Evolutionary conservation across 2,797 vertebrate genomes (phyloP).

Genomic region (Otus scops): DNA sequence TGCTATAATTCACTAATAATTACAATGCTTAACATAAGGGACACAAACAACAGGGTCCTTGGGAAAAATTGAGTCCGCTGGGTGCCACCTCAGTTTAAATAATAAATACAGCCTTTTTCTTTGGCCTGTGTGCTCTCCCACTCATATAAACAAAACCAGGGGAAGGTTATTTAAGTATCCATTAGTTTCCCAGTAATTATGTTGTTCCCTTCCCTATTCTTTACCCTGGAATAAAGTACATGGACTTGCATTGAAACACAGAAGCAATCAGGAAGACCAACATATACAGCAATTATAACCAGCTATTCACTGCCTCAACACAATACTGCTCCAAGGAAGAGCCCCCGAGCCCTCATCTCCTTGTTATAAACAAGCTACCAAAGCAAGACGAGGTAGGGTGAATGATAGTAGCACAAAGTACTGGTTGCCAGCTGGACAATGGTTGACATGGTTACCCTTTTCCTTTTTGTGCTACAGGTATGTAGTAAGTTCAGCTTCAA

Average conservation of each 20-base stretch:
- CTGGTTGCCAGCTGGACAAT: background rate
- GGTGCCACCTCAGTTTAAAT: background rate
- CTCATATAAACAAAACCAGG: background rate
- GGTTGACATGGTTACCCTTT: background rate
- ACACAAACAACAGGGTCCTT: background rate
- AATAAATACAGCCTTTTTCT: background rate
- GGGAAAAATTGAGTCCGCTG: background rate
- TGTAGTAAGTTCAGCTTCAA: background rate
- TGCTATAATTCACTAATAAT: background rate
- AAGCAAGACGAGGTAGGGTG: rapidly evolving
- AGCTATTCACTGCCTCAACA: background rate
- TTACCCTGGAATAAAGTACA: background rate
- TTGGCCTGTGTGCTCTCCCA: background rate
- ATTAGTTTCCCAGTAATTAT: background rate
- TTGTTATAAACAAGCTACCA: background rate
- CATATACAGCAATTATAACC: rapidly evolving
- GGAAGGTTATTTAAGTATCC: background rate
- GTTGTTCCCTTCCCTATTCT: background rate
- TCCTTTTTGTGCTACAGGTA: background rate
- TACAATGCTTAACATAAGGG: background rate
- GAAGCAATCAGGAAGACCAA: background rate
- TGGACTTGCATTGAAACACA: background rate
- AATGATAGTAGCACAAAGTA: rapidly evolving
- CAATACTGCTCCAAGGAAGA: background rate
- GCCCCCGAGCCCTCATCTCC: background rate